These are phyloP conservation scores for Panagrolaimus sp. DNA, from an alignment of 1,140 invertebrate species.

Conservation along the genomic window DNA sequence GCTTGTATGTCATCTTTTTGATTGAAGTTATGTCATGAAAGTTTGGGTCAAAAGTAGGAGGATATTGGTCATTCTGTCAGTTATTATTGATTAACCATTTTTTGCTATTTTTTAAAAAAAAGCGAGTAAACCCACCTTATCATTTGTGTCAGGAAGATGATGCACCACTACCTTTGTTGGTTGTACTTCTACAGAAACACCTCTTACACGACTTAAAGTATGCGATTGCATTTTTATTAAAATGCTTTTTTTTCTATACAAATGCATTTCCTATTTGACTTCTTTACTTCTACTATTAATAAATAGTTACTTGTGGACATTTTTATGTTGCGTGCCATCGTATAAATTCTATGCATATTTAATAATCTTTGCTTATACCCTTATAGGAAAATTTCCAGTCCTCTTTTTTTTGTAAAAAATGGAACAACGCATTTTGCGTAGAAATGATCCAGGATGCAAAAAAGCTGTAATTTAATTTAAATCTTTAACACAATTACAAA, in stretches of 20 bases:
- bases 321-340: too few species aligned
- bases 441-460: constrained; percentile 26
- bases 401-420: background rate
- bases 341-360: too few species aligned
- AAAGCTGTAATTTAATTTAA: constrained; percentile 8
- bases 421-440: background rate
- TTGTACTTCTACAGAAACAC: constrained; percentile 4
- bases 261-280: too few species aligned
- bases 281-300: too few species aligned
- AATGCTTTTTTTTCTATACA: too few species aligned
- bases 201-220: constrained; percentile 4
- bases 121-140: background rate
- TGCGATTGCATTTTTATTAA: background rate
- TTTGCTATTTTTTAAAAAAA: too few species aligned
- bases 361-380: too few species aligned
- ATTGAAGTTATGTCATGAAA: constrained; percentile 64
- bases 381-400: background rate
- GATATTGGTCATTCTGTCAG: constrained; percentile 29
- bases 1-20: constrained; percentile 62
- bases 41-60: constrained; percentile 63
- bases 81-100: too few species aligned
- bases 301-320: too few species aligned
- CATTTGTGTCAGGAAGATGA: background rate
- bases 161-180: background rate
- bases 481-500: too few species aligned